phyloP scores from a whole-genome alignment of 2,113 vertebrate species.

The Chelonoidis abingdonii region DNA sequence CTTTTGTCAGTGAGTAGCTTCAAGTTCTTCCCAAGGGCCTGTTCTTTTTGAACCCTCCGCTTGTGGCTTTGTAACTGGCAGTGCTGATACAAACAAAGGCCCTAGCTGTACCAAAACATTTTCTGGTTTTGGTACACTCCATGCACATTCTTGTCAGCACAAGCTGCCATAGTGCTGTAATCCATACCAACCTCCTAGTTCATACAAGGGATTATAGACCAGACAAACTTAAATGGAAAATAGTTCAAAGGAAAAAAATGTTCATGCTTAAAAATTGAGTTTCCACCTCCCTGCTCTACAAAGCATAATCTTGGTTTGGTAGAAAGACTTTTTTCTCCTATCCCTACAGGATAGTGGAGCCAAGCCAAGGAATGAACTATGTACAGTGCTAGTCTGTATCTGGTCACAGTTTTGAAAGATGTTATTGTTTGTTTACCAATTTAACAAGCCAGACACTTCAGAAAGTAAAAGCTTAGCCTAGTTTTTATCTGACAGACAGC shows the following conservation, averaged over 20 bases:
- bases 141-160: background rate
- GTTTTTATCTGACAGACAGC: background rate
- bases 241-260: background rate
- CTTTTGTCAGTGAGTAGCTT: background rate
- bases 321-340: background rate
- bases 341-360: background rate
- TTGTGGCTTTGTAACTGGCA: background rate
- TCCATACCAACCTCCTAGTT: background rate
- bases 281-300: background rate
- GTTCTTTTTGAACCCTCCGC: background rate
- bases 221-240: background rate
- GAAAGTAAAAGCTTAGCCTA: background rate
- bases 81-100: background rate
- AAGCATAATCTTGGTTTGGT: background rate
- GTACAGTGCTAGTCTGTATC: background rate
- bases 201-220: background rate
- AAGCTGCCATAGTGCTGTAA: background rate
- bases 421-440: background rate
- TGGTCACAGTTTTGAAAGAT: background rate
- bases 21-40: background rate
- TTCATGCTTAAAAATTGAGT: background rate
- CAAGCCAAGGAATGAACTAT: background rate
- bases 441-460: background rate
- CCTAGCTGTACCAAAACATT: background rate
- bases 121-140: background rate